Base-by-base conservation (phyloP, 2,797 vertebrate genomes). In the Brachyalestes nurse region DNA sequence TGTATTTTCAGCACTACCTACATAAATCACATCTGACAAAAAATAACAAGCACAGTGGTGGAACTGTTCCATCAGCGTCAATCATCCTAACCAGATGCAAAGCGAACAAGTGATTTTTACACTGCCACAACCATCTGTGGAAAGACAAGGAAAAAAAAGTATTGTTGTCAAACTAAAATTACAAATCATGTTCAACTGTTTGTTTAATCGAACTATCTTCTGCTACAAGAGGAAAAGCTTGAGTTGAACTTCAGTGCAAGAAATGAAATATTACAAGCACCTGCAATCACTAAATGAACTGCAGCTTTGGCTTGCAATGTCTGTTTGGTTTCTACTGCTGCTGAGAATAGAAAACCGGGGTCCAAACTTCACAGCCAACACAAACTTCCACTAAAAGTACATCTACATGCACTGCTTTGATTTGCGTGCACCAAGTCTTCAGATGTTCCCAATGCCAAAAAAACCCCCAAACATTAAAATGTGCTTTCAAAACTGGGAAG, bases 21-120 rank as follows among this genome's bases (percentile, higher is more conserved):
- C 94, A 96, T 93, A 94, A 90, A 96, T 95, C 95, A 92, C 92
- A 90, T 92, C 90, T 85, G 94, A 96, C 93, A 95, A 93, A 95
- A 93, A 93, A 96, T 92, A 91, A 92, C 91, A 95, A 95, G 93
- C 93, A 91, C 89, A 90, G 89, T 86, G 89, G 92, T 90, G 91
- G 91, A 92, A 93, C 94, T 92, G 91, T 91, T 97, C 93, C 89
- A 93, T 95, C 92, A 93, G 93, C 94, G 95, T 95, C 95, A 96
- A 93, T 96, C 96, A 96, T 60, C 82, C 77, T 83, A 90, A 88
- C 89, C 89, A 91, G 94, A 94, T 94, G 92, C 93, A 92, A 92
- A 87, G 92, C 89, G 94, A 94, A 92, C 89, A 84, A 91, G 93
- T 91, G 93, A 90, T 92, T 86, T 85, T 88, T 88, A 89, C 86